Evolutionary conservation across 2,888 invertebrate species (phyloP), one percentile per base, ranked within the genome.

Genomic region (Caenorhabditis zanzibari): DNA sequence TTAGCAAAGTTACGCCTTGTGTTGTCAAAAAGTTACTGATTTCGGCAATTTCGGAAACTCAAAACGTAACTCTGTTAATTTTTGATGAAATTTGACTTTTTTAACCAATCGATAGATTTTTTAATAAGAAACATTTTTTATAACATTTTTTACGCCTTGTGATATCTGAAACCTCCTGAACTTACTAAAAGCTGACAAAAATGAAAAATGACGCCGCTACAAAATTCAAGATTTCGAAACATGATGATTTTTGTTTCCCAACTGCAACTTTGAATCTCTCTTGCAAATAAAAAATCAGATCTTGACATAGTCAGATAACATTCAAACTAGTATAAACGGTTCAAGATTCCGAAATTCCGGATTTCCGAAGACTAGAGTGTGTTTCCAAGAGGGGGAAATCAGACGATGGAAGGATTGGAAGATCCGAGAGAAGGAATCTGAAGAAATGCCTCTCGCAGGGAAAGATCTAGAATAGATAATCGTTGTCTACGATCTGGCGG

Each of bases 401-500:
- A 61, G 24, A 24, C 19, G 7, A 38, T 19, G 59, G 41, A 24
- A 61, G 41, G 41, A 38, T 24, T 19, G 24, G 38, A 24, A 41
- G 26, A 41, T 19, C 22, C 4, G 12, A 59, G 32, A 14, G 38
- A 16, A 24, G 35, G 59, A 59, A 28, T 9, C 32, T 2, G 35
- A 19, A 19, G 16, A 41, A 24, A 24, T 41, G 10, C 26, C 26
- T 49, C 54, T 26, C 26, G 54, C 9, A 26, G 12, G 14, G 24
- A 3, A 26, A 26, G 26, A 26, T 54, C 54, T 54, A 26, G 54
- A 54, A 26, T 26, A 26, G 54, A 54, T 54, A 54, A 54, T 54
- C 54, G 26, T 3, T 54, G 54, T 54, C 54, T 54, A 26, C 54
- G 26, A 26, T 54, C 54, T 54, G 54, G 26, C 12, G 26, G 54